Evolutionary conservation across 2,113 vertebrate species (phyloP).

Genomic region (Albula goreensis): DNA sequence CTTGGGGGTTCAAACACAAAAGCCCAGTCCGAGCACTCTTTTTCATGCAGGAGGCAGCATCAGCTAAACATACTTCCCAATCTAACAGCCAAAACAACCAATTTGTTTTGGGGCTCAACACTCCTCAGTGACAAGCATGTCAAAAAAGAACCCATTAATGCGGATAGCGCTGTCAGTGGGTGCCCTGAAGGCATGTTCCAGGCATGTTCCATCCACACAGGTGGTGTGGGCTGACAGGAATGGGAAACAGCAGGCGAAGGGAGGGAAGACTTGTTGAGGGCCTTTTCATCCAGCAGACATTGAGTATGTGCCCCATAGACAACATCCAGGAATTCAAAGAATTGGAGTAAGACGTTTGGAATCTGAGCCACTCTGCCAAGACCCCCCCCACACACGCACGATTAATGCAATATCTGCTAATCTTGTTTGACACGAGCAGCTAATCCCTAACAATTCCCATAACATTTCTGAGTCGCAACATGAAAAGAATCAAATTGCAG

Average conservation of each 20-base stretch:
- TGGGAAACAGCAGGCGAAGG: constrained; percentile 14
- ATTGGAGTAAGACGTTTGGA: constrained; percentile 48
- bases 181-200: neutral
- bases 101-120: neutral
- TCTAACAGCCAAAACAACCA: neutral
- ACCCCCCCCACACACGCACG: constrained; percentile 13
- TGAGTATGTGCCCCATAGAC: constrained; percentile 4
- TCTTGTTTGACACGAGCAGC: constrained; percentile 25
- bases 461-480: constrained; percentile 11
- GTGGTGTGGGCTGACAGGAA: constrained; percentile 28
- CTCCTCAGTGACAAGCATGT: neutral
- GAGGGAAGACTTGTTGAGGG: constrained; percentile 36
- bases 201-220: neutral
- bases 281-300: constrained; percentile 21
- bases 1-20: neutral
- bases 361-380: constrained; percentile 45
- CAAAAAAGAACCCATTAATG: neutral
- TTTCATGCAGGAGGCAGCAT: neutral
- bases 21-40: neutral
- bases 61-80: neutral
- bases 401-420: constrained; percentile 10
- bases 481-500: neutral
- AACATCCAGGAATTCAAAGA: constrained; percentile 56
- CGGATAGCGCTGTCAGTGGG: neutral
- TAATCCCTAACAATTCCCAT: constrained; percentile 25